Evolutionary conservation across 1,140 invertebrate genomes (phyloP), one percentile per base, ranked within the genome.

Genomic region (Sinonovacula constricta): DNA sequence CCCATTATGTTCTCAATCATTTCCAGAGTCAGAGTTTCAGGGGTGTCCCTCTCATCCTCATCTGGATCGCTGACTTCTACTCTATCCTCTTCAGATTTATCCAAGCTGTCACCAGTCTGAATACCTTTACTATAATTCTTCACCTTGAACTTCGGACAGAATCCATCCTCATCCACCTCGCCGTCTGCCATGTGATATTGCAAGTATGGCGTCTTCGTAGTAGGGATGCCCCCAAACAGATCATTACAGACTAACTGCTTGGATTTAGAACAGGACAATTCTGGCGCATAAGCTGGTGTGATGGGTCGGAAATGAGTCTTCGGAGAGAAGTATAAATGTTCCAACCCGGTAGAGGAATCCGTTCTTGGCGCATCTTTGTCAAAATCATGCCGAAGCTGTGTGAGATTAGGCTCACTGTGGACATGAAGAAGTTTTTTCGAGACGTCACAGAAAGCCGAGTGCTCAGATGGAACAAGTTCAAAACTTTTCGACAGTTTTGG

Each of bases 281-380:
- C 75, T 60, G 80, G 80, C 34, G 71, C 57, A 51, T 68, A 71
- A 31, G 76, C 81, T n/a, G 83, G 81, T 10, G 84, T 84, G 28
- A 87, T 87, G 12, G 86, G 86, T 53, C 83, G 78, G 68, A 87
- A 87, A 63, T 87, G 86, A 12, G 86, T 87, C 39, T 86, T 83
- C 28, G 81, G 79, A n/a, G 86, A 87, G 45, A 86, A 84, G 45
- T 82, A 86, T 24, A 87, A 60, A 62, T 84, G 83, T 69, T 87
- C 86, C 62, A 70, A 24, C 45, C 79, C 79, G 36, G 82, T 81
- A 26, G 75, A 28, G 15, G 45, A 45, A 36, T 4, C 28, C 18
- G 36, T 30, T 54, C 74, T 65, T 53, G 36, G 45, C 3, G 24
- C 57, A 71, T 75, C 65, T n/a, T n/a, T n/a, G 0, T 26, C 22